These are phyloP conservation scores for Thera obeliscata DNA, from an alignment of 2,888 invertebrate species.

Conservation along the genomic window DNA sequence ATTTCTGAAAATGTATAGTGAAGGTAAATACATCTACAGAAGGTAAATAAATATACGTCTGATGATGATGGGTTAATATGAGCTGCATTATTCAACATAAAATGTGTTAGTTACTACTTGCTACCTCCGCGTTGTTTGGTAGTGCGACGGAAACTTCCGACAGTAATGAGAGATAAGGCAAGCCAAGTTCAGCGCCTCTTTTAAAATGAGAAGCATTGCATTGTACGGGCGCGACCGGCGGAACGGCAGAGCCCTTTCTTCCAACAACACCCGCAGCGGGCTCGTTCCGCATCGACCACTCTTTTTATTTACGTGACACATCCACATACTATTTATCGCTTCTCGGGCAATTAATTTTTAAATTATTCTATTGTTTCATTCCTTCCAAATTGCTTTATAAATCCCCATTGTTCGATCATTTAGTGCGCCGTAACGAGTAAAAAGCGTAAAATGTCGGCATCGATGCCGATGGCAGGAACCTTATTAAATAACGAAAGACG, in stretches of 20 bases:
- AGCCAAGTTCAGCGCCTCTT: constrained; percentile 69
- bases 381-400: constrained; percentile 42
- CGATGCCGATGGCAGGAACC: constrained; percentile 52
- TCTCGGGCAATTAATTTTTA: constrained; percentile 76
- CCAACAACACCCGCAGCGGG: constrained; percentile 45
- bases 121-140: constrained; percentile 47
- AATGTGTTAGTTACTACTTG: neutral
- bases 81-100: no score
- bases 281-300: constrained; percentile 69
- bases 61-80: no score
- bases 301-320: constrained; percentile 74
- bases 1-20: no score
- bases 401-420: constrained; percentile 40
- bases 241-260: constrained; percentile 71
- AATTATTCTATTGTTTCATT: constrained; percentile 66
- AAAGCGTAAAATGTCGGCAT: constrained; percentile 48
- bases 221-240: constrained; percentile 69
- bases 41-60: no score
- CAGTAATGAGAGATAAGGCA: constrained; percentile 71
- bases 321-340: constrained; percentile 74
- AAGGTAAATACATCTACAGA: no score
- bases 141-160: constrained; percentile 62
- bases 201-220: constrained; percentile 62
- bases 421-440: constrained; percentile 43
- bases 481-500: constrained; percentile 68